Percentiles rank a stretch among this genome's conserved stretches.
Evolutionary conservation across 2,797 vertebrate genomes (phyloP).

Genomic region (Australoheros facetus): DNA sequence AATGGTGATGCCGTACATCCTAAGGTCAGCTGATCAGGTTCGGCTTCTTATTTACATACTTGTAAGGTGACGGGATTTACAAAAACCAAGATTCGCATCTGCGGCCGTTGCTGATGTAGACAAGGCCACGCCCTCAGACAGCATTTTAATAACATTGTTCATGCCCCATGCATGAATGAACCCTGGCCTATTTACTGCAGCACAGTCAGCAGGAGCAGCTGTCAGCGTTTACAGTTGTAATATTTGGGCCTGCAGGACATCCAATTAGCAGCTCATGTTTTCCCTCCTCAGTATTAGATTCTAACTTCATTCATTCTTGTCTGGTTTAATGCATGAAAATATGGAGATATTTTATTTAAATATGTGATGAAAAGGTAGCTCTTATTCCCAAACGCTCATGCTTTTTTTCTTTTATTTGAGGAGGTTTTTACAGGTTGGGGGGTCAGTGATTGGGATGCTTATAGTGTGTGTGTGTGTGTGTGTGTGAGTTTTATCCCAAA

Average conservation of each 20-base stretch:
- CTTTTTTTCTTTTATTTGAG: neutral
- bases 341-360: too few species aligned
- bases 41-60: neutral
- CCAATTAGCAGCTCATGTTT: neutral
- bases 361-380: too few species aligned
- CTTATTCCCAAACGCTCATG: neutral
- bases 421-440: neutral
- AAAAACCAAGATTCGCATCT: constrained; percentile 53
- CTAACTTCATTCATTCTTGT: neutral
- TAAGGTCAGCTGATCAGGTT: constrained; percentile 41
- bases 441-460: neutral
- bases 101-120: constrained; percentile 53
- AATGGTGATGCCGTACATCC: constrained; percentile 40
- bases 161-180: constrained; percentile 48
- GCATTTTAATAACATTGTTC: constrained; percentile 32
- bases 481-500: neutral
- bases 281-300: neutral
- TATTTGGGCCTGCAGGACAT: neutral
- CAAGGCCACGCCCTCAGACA: constrained; percentile 63
- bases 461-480: neutral
- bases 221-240: neutral
- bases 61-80: constrained; percentile 11
- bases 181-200: constrained; percentile 37
- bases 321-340: neutral
- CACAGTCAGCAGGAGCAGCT: neutral